A percentile compares a stretch with the other conserved stretches of the same genome.
These are phyloP conservation scores for Uropetala carovei DNA, from an alignment of 2,888 invertebrate genomes.

Conservation along the genomic window DNA sequence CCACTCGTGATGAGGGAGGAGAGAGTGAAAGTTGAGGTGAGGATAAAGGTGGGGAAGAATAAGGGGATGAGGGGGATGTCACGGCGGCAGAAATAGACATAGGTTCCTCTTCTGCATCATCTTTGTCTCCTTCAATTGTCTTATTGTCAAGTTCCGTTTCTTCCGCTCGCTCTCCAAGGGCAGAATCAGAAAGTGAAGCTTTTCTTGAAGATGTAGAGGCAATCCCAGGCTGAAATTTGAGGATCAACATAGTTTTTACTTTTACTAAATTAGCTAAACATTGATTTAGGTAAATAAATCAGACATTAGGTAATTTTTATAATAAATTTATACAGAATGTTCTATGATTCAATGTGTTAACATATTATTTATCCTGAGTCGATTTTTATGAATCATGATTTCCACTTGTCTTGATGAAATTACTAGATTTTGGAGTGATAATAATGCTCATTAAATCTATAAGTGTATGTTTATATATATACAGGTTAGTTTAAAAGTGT, in stretches of 20 bases:
- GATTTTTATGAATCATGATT: neutral
- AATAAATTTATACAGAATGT: neutral
- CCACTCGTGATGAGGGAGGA: slow-evolving; percentile 30
- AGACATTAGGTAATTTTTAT: neutral
- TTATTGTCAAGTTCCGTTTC: slow-evolving; percentile 57
- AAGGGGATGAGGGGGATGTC: slow-evolving; percentile 45
- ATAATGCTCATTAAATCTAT: too few relatives aligned
- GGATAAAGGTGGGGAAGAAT: slow-evolving; percentile 40
- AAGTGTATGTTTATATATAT: too few relatives aligned
- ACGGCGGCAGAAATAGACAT: slow-evolving; percentile 32
- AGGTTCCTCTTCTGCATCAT: slow-evolving; percentile 49
- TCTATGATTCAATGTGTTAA: too few relatives aligned
- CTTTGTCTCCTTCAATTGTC: slow-evolving; percentile 12
- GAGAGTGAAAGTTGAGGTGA: slow-evolving; percentile 52
- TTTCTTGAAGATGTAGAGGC: slow-evolving; percentile 27
- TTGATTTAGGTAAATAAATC: too few relatives aligned
- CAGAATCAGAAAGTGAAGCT: slow-evolving; percentile 45
- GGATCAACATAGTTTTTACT: neutral
- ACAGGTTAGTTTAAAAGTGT: too few relatives aligned
- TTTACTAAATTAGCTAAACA: too few relatives aligned
- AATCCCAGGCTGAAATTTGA: slow-evolving; percentile 13
- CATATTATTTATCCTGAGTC: too few relatives aligned
- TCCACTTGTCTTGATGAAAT: neutral
- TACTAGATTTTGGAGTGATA: neutral
- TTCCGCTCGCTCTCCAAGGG: slow-evolving; percentile 38